Percentiles rank a stretch among this genome's conserved stretches.
Evolutionary conservation across 1,140 invertebrate species (phyloP).

Genomic region (Caerostris darwini): DNA sequence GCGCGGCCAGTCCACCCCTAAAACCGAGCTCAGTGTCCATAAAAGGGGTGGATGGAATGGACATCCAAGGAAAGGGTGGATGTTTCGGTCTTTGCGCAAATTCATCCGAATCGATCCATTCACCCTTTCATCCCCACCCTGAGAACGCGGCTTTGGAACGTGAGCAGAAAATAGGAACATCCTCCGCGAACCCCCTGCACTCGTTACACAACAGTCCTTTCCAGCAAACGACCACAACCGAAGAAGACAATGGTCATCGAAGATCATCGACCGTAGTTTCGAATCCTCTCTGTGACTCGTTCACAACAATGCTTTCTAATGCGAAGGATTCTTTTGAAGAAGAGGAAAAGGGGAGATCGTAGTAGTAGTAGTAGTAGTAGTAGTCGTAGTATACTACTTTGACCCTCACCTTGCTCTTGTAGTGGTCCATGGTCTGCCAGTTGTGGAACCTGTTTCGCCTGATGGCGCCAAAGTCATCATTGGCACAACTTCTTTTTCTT

Average conservation of each 20-base stretch:
- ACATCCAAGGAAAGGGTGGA: conserved; percentile 23
- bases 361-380: conserved; percentile 34
- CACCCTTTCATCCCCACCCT: conserved; percentile 8
- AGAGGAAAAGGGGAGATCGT: background rate
- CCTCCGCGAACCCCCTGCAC: no score
- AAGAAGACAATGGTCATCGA: conserved; percentile 8
- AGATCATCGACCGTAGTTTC: conserved; percentile 45
- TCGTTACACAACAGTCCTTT: background rate
- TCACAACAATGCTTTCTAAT: background rate
- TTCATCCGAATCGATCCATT: conserved; percentile 2
- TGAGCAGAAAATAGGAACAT: conserved; percentile 33
- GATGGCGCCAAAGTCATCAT: conserved; percentile 24
- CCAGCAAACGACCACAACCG: background rate
- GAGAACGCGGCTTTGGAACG: background rate
- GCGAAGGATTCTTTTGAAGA: background rate
- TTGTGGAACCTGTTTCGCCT: conserved; percentile 35
- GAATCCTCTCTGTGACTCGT: background rate
- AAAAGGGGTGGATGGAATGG: background rate
- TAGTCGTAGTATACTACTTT: conserved; percentile 29
- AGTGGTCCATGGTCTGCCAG: conserved; percentile 23
- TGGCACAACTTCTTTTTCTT: background rate
- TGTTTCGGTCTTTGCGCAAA: conserved; percentile 37
- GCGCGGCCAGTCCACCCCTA: background rate
- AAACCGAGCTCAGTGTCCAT: background rate
- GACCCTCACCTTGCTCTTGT: background rate